Evolutionary conservation across 2,113 vertebrate species (phyloP), one percentile per base, ranked within the genome.

Genomic region (Anhinga rufa): DNA sequence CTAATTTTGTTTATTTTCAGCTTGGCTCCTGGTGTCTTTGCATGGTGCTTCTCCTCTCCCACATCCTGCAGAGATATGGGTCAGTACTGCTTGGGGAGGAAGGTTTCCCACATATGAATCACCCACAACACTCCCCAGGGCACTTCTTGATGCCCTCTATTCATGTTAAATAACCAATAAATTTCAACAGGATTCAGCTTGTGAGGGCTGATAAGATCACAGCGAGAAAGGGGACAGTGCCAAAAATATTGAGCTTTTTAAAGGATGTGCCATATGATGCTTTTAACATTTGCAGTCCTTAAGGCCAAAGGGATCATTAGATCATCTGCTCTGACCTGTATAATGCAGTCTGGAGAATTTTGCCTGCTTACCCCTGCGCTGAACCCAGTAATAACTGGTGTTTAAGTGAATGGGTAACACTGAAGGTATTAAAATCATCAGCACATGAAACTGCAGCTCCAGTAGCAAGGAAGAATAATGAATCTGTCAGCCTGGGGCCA

Each of bases 21-120:
- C 17, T 7, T 42, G 51, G 57, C 49, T 88, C 14, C 77, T n/a
- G 13, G 57, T 66, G 17, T 36, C 89, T 68, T 38, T 55, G 57
- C 65, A 24, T 34, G 65, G 36, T 48, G 49, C 83, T 76, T 77
- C 77, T 92, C 28, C 40, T 93, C 55, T 84, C 80, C 57, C 83
- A 68, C 83, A 88, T 71, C 61, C 86, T 69, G 61, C 20, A 1
- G 34, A 91, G 86, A 76, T 66, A 72, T 46, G 55, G 52, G 36
- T 61, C 60, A 66, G 36, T 10, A 61, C 80, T 82, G 80, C 34
- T 12, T 31, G 66, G 62, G 55, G 79, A 82, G 74, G 69, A 93
- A 89, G 66, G 83, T 94, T 97, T 96, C 96, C 88, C 92, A 95
- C 83, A 8, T n/a, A 91, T 95, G 95, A 96, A 94, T 96, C 96